A percentile compares a stretch with the other conserved stretches of the same genome.
These are phyloP conservation scores for Brachionus rotundiformis DNA, from an alignment of 1,140 invertebrate species.

Conservation along the genomic window DNA sequence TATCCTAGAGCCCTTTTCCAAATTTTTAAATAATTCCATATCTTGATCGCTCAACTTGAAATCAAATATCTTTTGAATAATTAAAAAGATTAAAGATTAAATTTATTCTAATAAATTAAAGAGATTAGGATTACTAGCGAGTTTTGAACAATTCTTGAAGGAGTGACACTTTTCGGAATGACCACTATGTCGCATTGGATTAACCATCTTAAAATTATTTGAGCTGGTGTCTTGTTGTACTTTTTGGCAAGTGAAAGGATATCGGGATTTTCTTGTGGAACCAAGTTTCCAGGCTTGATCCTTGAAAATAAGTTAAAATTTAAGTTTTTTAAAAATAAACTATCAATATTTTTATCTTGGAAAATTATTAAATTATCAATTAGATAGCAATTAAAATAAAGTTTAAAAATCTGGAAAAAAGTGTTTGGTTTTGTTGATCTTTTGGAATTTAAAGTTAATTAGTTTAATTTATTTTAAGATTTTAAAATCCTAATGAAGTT, in stretches of 20 bases:
- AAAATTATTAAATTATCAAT: too few species aligned
- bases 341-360: too few species aligned
- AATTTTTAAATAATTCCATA: slow-evolving; percentile 40
- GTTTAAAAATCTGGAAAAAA: neutral
- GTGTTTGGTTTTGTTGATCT: too few species aligned
- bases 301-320: too few species aligned
- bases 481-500: neutral
- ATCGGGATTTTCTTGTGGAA: neutral
- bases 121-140: neutral
- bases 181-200: slow-evolving; percentile 40
- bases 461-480: too few species aligned
- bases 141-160: slow-evolving; percentile 3
- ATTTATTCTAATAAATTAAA: neutral
- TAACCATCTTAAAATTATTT: slow-evolving; percentile 25
- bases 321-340: too few species aligned
- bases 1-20: slow-evolving; percentile 28
- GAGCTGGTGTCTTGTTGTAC: slow-evolving; percentile 29
- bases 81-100: slow-evolving; percentile 1
- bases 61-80: slow-evolving; percentile 34
- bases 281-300: slow-evolving; percentile 30
- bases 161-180: slow-evolving; percentile 40
- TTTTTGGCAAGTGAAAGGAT: neutral
- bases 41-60: slow-evolving; percentile 37
- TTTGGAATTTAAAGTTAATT: too few species aligned
- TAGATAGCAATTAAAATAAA: too few species aligned